These are phyloP conservation scores for Caenorhabditis angaria DNA, from an alignment of 2,888 invertebrate species.

Conservation along the genomic window DNA sequence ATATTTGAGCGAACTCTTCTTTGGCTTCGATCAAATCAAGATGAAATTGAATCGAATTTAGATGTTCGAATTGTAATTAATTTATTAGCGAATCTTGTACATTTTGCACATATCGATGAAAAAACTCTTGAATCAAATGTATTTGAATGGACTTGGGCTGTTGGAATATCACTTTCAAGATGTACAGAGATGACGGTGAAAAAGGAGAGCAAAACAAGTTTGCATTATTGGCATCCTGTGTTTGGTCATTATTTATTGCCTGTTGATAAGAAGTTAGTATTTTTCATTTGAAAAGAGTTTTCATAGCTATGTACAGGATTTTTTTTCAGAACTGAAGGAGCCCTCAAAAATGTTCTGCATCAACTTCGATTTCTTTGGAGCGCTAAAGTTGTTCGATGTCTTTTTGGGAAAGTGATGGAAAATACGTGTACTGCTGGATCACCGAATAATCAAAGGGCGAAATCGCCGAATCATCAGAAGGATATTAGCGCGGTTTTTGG, in stretches of 20 bases:
- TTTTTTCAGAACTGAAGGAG: slow-evolving; percentile 79
- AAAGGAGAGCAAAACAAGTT: slow-evolving; percentile 28
- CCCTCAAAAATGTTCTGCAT: slow-evolving; percentile 79
- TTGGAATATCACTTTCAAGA: slow-evolving; percentile 44
- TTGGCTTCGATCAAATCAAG: slow-evolving; percentile 42
- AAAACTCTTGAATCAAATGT: slow-evolving; percentile 36
- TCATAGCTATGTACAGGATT: neutral
- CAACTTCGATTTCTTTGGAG: slow-evolving; percentile 83
- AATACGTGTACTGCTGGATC: slow-evolving; percentile 6
- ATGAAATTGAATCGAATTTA: slow-evolving; percentile 34
- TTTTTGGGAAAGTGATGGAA: slow-evolving; percentile 26
- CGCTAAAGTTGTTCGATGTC: slow-evolving; percentile 28
- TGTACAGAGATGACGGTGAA: slow-evolving; percentile 49
- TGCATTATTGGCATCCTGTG: slow-evolving; percentile 90
- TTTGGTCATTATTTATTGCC: slow-evolving; percentile 78
- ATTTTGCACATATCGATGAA: slow-evolving; percentile 59
- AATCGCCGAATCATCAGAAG: slow-evolving; percentile 24
- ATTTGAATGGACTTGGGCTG: slow-evolving; percentile 54
- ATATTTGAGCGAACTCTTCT: slow-evolving; percentile 44
- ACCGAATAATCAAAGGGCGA: neutral
- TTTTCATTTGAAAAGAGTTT: neutral
- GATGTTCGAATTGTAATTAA: slow-evolving; percentile 48
- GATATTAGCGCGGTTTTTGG: slow-evolving; percentile 44
- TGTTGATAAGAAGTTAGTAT: slow-evolving; percentile 74
- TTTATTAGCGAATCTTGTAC: slow-evolving; percentile 67